Conservation (phyloP, 2,888 invertebrate species). For the Amblyteles armatorius region DNA sequence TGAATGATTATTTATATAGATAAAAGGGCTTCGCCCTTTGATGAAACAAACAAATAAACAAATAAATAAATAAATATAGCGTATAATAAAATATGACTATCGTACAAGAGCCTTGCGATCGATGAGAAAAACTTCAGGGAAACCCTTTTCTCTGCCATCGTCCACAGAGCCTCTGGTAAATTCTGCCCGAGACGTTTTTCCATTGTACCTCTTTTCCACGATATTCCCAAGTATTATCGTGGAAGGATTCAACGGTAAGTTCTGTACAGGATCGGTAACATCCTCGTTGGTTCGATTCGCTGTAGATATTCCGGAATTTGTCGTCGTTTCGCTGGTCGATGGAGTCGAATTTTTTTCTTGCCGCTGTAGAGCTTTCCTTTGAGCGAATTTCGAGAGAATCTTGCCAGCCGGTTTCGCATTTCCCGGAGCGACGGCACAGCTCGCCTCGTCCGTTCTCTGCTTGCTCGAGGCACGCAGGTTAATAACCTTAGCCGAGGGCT, state of each 20-base stretch:
- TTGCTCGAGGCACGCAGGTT: constrained; percentile 76
- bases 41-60: too few species aligned
- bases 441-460: constrained; percentile 12
- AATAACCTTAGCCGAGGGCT: constrained; percentile 88
- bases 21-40: too few species aligned
- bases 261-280: constrained; percentile 70
- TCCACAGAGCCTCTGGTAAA: constrained; percentile 6
- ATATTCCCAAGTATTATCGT: constrained; percentile 80
- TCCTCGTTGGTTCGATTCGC: constrained; percentile 15
- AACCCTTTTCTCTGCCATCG: constrained; percentile 72
- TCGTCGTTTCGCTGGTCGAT: constrained; percentile 68
- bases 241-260: constrained; percentile 69
- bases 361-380: constrained; percentile 66
- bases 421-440: not conserved
- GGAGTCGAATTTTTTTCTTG: constrained; percentile 75
- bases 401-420: constrained; percentile 40
- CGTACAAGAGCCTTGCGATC: constrained; percentile 56
- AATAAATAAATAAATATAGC: not conserved
- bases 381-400: constrained; percentile 78
- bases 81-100: not conserved
- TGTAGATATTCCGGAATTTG: constrained; percentile 67
- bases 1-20: too few species aligned
- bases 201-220: constrained; percentile 77
- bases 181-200: constrained; percentile 48
- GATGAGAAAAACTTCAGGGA: constrained; percentile 79